Base-by-base conservation (phyloP, 1,140 invertebrate species). In the Diorhabda elongata region DNA sequence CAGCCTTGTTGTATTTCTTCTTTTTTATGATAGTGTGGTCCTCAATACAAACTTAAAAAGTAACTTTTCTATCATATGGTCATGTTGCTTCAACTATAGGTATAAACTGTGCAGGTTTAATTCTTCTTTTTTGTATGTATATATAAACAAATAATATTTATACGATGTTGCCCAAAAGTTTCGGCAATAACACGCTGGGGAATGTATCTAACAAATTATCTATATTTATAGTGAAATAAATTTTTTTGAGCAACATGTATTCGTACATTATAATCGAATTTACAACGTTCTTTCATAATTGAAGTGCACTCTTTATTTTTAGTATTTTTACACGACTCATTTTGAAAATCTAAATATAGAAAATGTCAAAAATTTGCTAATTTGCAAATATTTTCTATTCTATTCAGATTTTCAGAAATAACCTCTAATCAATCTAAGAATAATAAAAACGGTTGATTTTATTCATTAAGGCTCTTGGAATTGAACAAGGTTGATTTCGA, bases 401-500 rank as follows among this genome's bases (percentile, higher is more conserved):
- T 6, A 52, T 6, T 52, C 45, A 52, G 47, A 52, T 52, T 52
- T 52, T 52, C 2, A 52, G 4, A 62, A 58, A 60, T 9, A 42
- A 42, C 11, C 59, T 7, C 7, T 60, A 26, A 60, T 60, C 26
- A 11, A 6, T 66, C 42, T 63, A 61, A 60, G 59, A 44, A 67
- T 65, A 69, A 58, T 67, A 64, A 64, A 71, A 69, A 71, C 68
- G 70, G 61, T 61, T 60, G 58, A 67, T 70, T 70, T 58, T 72
- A 62, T 26, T 26, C 26, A 26, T 61, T 74, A 73, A 73, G 72
- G 72, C 72, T 73, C 61, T 57, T 67, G 52, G 68, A 73, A 73
- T 73, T 73, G 71, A 73, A 73, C 71, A 68, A 42, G 57, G 47
- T 58, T 60, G 42, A 61, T 56, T 57, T 71, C 11, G 41, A 41